phyloP scores from a whole-genome alignment of 1,140 invertebrate species.

The Hycleus phaleratus region DNA sequence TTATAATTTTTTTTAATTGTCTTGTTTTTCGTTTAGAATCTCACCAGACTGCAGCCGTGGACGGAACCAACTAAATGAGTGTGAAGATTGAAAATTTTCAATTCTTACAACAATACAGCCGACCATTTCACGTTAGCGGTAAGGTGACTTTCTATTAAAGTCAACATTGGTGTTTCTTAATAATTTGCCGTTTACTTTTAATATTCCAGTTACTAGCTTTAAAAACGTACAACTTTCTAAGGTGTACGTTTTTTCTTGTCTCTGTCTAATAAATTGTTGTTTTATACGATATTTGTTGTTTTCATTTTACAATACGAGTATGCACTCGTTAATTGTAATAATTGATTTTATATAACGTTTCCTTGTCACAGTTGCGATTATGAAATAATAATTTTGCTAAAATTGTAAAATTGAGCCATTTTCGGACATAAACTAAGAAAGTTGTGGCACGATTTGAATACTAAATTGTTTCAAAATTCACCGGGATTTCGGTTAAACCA shows the following conservation, averaged over 20 bases:
- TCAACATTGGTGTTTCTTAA: neutral
- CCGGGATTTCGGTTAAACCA: too few species aligned
- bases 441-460: too few species aligned
- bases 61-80: neutral
- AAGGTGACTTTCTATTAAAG: conserved; percentile 3
- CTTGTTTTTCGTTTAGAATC: neutral
- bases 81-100: conserved; percentile 9
- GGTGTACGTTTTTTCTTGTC: neutral
- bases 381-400: too few species aligned
- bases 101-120: neutral
- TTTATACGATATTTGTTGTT: too few species aligned
- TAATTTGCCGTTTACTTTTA: conserved; percentile 4
- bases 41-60: conserved; percentile 7
- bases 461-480: too few species aligned
- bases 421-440: too few species aligned
- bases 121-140: conserved; percentile 1
- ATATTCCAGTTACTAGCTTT: neutral
- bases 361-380: too few species aligned
- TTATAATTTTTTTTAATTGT: neutral
- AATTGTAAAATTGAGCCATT: too few species aligned
- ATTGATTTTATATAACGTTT: too few species aligned
- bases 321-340: too few species aligned
- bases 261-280: too few species aligned
- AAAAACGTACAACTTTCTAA: conserved; percentile 9
- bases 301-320: too few species aligned